Evolutionary conservation across 2,113 vertebrate species (phyloP).

Genomic region (Hippolais icterina): DNA sequence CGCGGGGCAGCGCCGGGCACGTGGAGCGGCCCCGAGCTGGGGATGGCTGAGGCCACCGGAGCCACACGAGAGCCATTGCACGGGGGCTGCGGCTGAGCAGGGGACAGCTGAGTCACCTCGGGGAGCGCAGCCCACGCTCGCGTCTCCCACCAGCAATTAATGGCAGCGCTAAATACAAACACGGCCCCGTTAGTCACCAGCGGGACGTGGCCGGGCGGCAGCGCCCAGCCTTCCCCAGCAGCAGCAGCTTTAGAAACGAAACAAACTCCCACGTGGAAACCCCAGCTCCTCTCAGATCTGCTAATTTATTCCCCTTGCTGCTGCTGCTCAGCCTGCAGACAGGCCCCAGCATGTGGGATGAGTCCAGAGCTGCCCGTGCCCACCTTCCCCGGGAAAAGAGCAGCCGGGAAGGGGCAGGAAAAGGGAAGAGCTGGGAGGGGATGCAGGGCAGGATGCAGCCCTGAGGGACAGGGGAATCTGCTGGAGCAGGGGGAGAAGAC

Average conservation of each 20-base stretch:
- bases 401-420: background rate
- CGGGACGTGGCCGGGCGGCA: background rate
- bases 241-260: background rate
- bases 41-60: background rate
- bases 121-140: background rate
- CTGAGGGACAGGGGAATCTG: background rate
- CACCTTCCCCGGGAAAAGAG: background rate
- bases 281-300: slow-evolving; percentile 18
- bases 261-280: slow-evolving; percentile 38
- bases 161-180: background rate
- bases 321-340: slow-evolving; percentile 39
- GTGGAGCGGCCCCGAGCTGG: background rate
- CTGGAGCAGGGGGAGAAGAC: background rate
- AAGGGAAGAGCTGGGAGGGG: background rate
- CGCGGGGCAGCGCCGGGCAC: background rate
- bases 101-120: background rate
- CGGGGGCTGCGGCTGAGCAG: background rate
- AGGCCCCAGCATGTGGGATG: background rate
- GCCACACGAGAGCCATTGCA: background rate
- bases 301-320: slow-evolving; percentile 39
- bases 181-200: background rate
- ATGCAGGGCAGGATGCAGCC: background rate
- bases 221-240: background rate
- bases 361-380: background rate
- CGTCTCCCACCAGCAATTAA: background rate